Evolutionary conservation across 2,113 vertebrate genomes (phyloP), one percentile per base, ranked within the genome.

Genomic region (Mirza zaza): DNA sequence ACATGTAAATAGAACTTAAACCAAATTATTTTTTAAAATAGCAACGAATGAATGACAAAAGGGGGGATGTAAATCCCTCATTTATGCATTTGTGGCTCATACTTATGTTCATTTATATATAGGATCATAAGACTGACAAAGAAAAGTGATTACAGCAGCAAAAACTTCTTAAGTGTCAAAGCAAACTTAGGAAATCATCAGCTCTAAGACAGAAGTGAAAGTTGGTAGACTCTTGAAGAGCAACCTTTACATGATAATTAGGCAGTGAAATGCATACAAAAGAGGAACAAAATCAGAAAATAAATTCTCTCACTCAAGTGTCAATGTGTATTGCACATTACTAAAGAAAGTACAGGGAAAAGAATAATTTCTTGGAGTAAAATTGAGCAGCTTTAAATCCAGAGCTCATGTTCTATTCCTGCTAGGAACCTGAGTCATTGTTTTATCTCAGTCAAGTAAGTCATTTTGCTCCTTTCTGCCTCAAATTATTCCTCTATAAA

Each of bases 391-490:
- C 67, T 87, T 97, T 90, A 95, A 96, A 96, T 83, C 45, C 79
- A 95, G 80, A 91, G 80, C 83, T 96, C 63, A 80, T 98, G 90
- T 96, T 97, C 97, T 97, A 93, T 97, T 97, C 91, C 92, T 97
- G 97, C 90, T 94, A 67, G 34, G 82, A 97, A 97, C 93, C 97
- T 97, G 97, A 98, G 91, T 98, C 97, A 97, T 97, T 98, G 96
- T 97, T 97, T 97, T 81, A 97, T 97, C 55, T 65, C 94, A 96
- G 75, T 70, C 89, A 97, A 98, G 93, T 96, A 97, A 97, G 95
- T 96, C 91, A 96, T 97, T 97, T 96, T 93, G 95, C 96, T 94
- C 94, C 96, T 94, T 96, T 95, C 79, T 95, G 92, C 50, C 85
- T 97, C 91, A 95, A 94, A 93, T 97, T 97, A 95, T 79, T 97